Evolutionary conservation across 2,113 vertebrate species (phyloP).

Genomic region (Entosphenus tridentatus): DNA sequence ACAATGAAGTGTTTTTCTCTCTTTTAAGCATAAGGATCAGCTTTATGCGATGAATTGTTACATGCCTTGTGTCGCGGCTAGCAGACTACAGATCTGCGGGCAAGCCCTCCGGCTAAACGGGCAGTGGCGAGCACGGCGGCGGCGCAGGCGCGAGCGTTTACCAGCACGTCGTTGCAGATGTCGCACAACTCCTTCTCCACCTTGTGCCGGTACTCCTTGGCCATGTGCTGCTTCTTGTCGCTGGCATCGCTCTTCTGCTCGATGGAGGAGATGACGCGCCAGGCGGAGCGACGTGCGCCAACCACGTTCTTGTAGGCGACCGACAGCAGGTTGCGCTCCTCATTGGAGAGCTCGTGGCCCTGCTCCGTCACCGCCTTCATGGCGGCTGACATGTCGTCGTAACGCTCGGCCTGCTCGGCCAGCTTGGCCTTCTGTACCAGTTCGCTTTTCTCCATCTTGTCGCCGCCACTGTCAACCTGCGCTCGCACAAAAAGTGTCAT

Average conservation of each 20-base stretch:
- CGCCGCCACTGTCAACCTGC: too few relatives aligned
- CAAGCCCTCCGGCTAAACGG: too few relatives aligned
- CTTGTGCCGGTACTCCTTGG: conserved; percentile 71
- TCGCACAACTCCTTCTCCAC: conserved; percentile 78
- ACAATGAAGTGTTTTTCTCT: too few relatives aligned
- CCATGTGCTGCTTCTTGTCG: conserved; percentile 93
- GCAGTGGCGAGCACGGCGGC: too few relatives aligned
- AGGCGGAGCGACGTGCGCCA: conserved; percentile 75
- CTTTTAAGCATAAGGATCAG: too few relatives aligned
- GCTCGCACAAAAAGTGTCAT: too few relatives aligned
- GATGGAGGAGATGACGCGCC: conserved; percentile 91
- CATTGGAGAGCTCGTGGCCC: conserved; percentile 71
- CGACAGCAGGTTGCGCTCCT: conserved; percentile 88
- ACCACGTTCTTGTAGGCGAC: conserved; percentile 98
- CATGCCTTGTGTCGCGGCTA: too few relatives aligned
- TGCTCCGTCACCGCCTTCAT: conserved; percentile 93
- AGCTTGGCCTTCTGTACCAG: conserved; percentile 96
- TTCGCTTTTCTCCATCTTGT: conserved; percentile 78
- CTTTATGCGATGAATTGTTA: too few relatives aligned
- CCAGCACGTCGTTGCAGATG: conserved; percentile 93
- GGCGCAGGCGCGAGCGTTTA: conserved; percentile 16
- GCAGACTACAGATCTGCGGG: too few relatives aligned
- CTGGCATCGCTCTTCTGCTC: conserved; percentile 80
- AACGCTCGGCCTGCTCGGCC: conserved; percentile 87
- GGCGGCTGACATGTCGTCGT: conserved; percentile 87